Conservation (phyloP, 2,888 invertebrate genomes). For the Pachliopta kotzebuea region DNA sequence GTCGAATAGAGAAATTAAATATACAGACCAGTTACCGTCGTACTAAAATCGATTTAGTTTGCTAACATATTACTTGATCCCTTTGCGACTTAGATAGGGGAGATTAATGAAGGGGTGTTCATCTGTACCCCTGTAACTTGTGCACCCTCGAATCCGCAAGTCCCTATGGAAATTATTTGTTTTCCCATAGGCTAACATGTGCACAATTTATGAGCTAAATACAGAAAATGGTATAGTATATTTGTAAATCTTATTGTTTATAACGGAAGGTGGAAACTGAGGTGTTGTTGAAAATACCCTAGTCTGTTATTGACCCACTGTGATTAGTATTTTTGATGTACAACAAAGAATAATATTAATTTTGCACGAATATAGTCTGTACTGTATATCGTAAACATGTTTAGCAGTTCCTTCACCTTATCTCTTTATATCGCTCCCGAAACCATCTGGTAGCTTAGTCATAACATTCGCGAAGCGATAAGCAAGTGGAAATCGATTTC, state of each 20-base stretch:
- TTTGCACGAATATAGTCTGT: too few species aligned
- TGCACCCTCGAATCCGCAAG: conserved; percentile 8
- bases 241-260: too few species aligned
- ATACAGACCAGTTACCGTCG: too few species aligned
- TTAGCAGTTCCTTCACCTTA: background rate
- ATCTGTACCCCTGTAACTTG: conserved; percentile 8
- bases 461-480: background rate
- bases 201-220: conserved; percentile 2
- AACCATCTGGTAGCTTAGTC: conserved; percentile 14
- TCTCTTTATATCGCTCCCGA: conserved; percentile 4
- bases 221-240: too few species aligned
- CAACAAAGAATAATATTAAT: too few species aligned
- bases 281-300: too few species aligned
- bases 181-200: conserved; percentile 15
- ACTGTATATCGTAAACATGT: background rate
- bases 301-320: too few species aligned
- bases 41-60: too few species aligned
- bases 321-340: too few species aligned
- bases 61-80: background rate
- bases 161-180: conserved; percentile 7
- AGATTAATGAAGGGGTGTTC: conserved; percentile 18
- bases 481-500: too few species aligned
- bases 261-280: too few species aligned
- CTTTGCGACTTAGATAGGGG: conserved; percentile 4
- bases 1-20: too few species aligned